Percentiles rank a stretch among this genome's conserved stretches.
phyloP scores from a whole-genome alignment of 2,113 vertebrate genomes.

The Circaetus cinerascens region DNA sequence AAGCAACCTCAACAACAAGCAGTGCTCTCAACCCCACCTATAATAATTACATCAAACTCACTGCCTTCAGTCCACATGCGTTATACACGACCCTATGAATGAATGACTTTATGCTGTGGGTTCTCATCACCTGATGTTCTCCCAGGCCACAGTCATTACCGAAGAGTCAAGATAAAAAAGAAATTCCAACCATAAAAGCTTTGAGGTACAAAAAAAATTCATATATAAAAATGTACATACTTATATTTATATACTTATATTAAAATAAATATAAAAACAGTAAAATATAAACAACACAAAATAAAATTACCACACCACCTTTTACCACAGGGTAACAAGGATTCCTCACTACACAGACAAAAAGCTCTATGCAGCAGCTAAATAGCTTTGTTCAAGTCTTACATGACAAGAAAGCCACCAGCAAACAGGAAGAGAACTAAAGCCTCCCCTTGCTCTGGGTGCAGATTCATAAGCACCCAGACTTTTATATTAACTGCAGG shows the following conservation, averaged over 20 bases:
- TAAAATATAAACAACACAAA: not conserved
- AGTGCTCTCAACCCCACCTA: not conserved
- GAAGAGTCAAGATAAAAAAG: not conserved
- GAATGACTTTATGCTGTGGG: not conserved
- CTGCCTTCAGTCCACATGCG: not conserved
- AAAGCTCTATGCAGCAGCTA: not conserved
- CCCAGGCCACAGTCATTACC: not conserved
- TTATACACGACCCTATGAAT: not conserved
- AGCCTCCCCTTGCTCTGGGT: not conserved
- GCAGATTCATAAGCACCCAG: not conserved
- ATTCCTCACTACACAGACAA: not conserved
- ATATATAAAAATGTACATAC: not conserved
- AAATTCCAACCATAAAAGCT: not conserved
- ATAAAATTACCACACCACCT: not conserved
- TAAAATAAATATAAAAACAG: not conserved
- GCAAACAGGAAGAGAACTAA: not conserved
- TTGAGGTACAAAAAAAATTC: not conserved
- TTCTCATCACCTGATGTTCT: not conserved
- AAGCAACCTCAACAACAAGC: not conserved
- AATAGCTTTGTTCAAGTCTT: not conserved
- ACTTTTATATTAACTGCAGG: not conserved
- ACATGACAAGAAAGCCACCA: not conserved
- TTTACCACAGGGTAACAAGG: not conserved
- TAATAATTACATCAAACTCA: not conserved
- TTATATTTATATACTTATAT: rapidly evolving